A percentile compares a stretch with the other conserved stretches of the same genome.
These are phyloP conservation scores for Atherix ibis DNA, from an alignment of 2,888 invertebrate species.

Conservation along the genomic window DNA sequence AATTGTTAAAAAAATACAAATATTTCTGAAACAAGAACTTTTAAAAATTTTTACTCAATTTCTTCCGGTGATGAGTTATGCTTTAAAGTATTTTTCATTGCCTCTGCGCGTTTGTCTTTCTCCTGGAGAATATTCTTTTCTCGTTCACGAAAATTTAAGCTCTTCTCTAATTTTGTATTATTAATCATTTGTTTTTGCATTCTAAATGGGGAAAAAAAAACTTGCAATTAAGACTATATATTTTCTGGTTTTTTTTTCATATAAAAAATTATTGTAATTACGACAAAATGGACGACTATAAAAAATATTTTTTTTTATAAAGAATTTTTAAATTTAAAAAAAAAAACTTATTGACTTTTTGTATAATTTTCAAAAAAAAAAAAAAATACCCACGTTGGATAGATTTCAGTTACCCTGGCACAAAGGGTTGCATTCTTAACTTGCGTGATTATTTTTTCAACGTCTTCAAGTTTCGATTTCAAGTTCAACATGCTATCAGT, in stretches of 20 bases:
- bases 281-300: too few species aligned
- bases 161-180: slow-evolving; percentile 22
- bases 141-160: slow-evolving; percentile 14
- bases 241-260: too few species aligned
- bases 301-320: too few species aligned
- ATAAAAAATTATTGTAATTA: too few species aligned
- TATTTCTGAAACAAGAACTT: not conserved
- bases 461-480: slow-evolving; percentile 20
- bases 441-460: slow-evolving; percentile 24
- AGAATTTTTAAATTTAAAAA: too few species aligned
- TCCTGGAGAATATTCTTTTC: slow-evolving; percentile 14
- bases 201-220: slow-evolving; percentile 13
- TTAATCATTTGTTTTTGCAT: slow-evolving; percentile 25
- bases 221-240: not conserved
- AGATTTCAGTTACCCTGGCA: slow-evolving; percentile 18
- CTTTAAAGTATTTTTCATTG: slow-evolving; percentile 20
- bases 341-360: too few species aligned
- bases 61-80: slow-evolving; percentile 26
- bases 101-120: slow-evolving; percentile 20
- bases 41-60: slow-evolving; percentile 16
- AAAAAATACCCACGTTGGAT: slow-evolving; percentile 21
- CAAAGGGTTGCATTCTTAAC: slow-evolving; percentile 27
- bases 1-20: too few species aligned
- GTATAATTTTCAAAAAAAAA: too few species aligned
- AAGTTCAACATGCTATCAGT: slow-evolving; percentile 27